Percentiles rank a stretch among this genome's conserved stretches.
Evolutionary conservation across 2,797 vertebrate genomes (phyloP).

Genomic region (Propithecus perrieri): DNA sequence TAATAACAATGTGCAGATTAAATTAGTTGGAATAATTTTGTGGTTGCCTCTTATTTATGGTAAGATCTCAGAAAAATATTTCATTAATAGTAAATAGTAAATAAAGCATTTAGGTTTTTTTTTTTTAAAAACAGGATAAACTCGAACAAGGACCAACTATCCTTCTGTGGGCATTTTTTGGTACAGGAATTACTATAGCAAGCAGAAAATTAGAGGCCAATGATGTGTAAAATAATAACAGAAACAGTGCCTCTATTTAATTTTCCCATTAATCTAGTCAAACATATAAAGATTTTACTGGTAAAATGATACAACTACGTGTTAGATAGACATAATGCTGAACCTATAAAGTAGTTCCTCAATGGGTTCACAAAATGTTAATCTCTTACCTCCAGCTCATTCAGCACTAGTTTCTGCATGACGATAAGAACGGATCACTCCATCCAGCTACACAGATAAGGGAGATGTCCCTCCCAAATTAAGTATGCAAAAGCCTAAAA

Average conservation of each 20-base stretch:
- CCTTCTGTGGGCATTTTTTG: neutral
- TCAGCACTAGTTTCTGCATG: neutral
- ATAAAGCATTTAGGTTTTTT: neutral
- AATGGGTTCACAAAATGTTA: constrained; percentile 12
- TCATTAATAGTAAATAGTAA: neutral
- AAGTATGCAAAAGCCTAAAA: neutral
- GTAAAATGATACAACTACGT: constrained; percentile 22
- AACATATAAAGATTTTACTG: constrained; percentile 16
- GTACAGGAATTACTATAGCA: neutral
- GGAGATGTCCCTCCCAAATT: constrained; percentile 6
- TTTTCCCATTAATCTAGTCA: neutral
- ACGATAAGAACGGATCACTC: constrained; percentile 34
- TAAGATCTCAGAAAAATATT: neutral
- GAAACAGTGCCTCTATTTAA: constrained; percentile 33
- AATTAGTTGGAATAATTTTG: neutral
- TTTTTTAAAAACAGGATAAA: neutral
- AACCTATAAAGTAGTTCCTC: neutral
- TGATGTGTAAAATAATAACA: constrained; percentile 27
- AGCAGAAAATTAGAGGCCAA: constrained; percentile 8
- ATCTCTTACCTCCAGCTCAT: constrained; percentile 40
- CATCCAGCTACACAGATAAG: neutral
- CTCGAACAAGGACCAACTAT: neutral
- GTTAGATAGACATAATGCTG: constrained; percentile 39
- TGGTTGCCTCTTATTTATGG: constrained; percentile 43
- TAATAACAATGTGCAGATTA: neutral